Percentiles rank a stretch among this genome's conserved stretches.
Evolutionary conservation across 1,140 invertebrate species (phyloP).

Genomic region (Hylyphantes graminicola): DNA sequence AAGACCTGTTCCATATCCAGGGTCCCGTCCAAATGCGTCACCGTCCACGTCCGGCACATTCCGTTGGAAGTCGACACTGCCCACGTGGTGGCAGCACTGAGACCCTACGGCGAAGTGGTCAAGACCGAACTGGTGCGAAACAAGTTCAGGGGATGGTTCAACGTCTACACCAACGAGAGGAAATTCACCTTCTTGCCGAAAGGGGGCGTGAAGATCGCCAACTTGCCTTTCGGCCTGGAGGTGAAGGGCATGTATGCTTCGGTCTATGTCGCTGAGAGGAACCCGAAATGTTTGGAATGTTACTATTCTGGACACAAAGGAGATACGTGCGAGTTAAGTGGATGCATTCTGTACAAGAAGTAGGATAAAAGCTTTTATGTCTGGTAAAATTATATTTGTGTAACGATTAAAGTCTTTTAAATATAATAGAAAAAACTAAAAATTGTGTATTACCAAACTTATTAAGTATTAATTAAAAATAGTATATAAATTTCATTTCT

Average conservation of each 20-base stretch:
- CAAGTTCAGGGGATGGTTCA: constrained; percentile 41
- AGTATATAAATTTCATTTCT: too few species aligned
- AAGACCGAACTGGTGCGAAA: constrained; percentile 28
- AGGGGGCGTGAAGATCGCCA: background rate
- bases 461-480: too few species aligned
- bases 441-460: too few species aligned
- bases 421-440: too few species aligned
- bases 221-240: constrained; percentile 26
- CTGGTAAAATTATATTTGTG: too few species aligned
- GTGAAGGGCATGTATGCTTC: constrained; percentile 19
- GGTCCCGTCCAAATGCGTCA: constrained; percentile 17
- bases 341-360: constrained; percentile 9
- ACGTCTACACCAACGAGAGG: constrained; percentile 45
- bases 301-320: constrained; percentile 34
- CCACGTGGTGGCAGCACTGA: background rate
- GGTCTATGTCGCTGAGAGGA: constrained; percentile 34
- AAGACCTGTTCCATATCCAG: background rate
- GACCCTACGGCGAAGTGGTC: constrained; percentile 25
- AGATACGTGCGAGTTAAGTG: constrained; percentile 5
- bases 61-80: constrained; percentile 32
- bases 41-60: constrained; percentile 11
- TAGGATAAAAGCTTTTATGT: background rate
- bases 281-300: constrained; percentile 43
- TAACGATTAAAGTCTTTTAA: too few species aligned
- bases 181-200: constrained; percentile 11